These are phyloP conservation scores for Alca torda DNA, from an alignment of 2,797 vertebrate genomes.

Conservation along the genomic window DNA sequence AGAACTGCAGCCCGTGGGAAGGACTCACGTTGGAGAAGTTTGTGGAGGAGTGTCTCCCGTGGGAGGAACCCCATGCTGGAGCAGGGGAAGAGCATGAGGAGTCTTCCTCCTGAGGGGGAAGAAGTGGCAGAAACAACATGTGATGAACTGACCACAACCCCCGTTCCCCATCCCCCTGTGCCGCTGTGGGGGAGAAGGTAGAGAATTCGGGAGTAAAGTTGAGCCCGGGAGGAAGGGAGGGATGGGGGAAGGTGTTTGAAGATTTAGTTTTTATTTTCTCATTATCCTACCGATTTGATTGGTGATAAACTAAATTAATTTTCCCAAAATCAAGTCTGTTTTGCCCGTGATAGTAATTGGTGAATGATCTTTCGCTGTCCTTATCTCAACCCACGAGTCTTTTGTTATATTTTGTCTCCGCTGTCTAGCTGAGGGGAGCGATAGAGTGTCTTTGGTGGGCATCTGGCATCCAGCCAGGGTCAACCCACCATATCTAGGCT, in stretches of 20 bases:
- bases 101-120: background rate
- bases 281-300: background rate
- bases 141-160: background rate
- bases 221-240: background rate
- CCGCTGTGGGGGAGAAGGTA: background rate
- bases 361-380: background rate
- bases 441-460: background rate
- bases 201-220: background rate
- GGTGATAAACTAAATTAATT: background rate
- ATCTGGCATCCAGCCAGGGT: background rate
- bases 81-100: background rate
- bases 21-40: background rate
- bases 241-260: background rate
- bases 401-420: background rate
- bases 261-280: background rate
- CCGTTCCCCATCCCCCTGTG: background rate
- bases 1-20: background rate
- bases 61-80: background rate
- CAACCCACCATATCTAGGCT: background rate
- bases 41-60: background rate
- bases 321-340: background rate
- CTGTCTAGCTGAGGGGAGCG: background rate
- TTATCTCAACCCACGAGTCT: background rate
- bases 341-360: background rate
- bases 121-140: background rate